phyloP scores from a whole-genome alignment of 1,140 invertebrate genomes.

The Drosophila azteca region DNA sequence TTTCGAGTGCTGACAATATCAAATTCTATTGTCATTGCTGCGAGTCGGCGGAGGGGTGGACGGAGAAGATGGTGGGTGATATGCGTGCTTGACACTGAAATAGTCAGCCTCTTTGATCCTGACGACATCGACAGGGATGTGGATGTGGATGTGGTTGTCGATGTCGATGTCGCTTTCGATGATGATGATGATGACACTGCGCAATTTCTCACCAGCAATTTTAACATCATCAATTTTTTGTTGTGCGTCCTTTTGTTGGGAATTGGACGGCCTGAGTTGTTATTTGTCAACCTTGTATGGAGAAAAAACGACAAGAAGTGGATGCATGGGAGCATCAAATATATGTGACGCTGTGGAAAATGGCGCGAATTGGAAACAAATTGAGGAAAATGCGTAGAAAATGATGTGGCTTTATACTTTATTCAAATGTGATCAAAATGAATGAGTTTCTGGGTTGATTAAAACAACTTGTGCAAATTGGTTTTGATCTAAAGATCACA shows the following conservation, averaged over 20 bases:
- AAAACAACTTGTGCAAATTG: too few relatives aligned
- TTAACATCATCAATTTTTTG: constrained; percentile 73
- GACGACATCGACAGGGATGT: constrained; percentile 43
- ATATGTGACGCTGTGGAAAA: constrained; percentile 3
- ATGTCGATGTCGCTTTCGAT: constrained; percentile 16
- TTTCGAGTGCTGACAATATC: constrained; percentile 54
- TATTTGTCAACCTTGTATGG: constrained; percentile 48
- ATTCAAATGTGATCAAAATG: constrained; percentile 1
- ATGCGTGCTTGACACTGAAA: constrained; percentile 39
- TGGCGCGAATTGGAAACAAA: constrained; percentile 5
- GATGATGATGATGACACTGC: constrained; percentile 62
- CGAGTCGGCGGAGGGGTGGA: constrained; percentile 5
- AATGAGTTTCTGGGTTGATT: not conserved
- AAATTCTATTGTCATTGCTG: constrained; percentile 72
- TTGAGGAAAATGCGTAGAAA: not conserved
- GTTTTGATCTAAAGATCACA: too few relatives aligned
- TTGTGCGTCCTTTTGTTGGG: constrained; percentile 30
- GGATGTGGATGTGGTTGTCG: not conserved
- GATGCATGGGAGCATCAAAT: constrained; percentile 14
- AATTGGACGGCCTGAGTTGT: constrained; percentile 6
- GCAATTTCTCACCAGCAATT: constrained; percentile 71
- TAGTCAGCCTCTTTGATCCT: constrained; percentile 72
- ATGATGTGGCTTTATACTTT: not conserved
- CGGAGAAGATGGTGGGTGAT: constrained; percentile 13
- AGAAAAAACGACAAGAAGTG: constrained; percentile 24